phyloP scores from a whole-genome alignment of 2,888 invertebrate genomes.

The Ormyrus rosae region DNA sequence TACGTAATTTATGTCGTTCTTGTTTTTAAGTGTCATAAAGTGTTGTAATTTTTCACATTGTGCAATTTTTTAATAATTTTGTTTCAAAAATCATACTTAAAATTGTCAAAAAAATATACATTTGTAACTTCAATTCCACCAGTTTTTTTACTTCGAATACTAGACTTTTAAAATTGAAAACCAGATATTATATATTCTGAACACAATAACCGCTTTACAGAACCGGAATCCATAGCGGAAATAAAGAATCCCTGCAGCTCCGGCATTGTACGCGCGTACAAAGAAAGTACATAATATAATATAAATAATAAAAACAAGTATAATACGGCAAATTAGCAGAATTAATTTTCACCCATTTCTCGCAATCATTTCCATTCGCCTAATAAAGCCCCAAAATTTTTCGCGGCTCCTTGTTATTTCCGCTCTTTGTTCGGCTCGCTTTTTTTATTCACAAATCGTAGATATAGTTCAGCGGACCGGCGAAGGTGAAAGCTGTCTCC shows the following conservation, averaged over 20 bases:
- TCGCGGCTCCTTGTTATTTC: background rate
- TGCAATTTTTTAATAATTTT: no score
- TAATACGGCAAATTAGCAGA: background rate
- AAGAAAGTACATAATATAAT: background rate
- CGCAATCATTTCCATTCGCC: background rate
- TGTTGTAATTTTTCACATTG: no score
- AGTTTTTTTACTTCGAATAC: no score
- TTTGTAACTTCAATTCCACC: no score
- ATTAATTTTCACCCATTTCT: no score
- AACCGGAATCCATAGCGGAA: constrained; percentile 53
- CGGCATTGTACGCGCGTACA: background rate
- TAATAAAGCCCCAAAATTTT: background rate
- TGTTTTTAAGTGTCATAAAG: no score
- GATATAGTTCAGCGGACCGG: constrained; percentile 16
- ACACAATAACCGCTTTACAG: constrained; percentile 28
- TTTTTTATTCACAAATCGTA: background rate
- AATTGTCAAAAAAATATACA: no score
- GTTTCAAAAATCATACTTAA: no score
- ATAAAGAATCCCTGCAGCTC: constrained; percentile 33
- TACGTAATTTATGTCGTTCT: no score
- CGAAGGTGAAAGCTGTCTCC: constrained; percentile 56
- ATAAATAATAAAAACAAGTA: background rate
- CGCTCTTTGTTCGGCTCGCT: background rate
- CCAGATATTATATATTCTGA: no score
- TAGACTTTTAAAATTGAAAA: no score